Evolutionary conservation across 1,140 invertebrate species (phyloP), one percentile per base, ranked within the genome.

Genomic region (Palaemon carinicauda): DNA sequence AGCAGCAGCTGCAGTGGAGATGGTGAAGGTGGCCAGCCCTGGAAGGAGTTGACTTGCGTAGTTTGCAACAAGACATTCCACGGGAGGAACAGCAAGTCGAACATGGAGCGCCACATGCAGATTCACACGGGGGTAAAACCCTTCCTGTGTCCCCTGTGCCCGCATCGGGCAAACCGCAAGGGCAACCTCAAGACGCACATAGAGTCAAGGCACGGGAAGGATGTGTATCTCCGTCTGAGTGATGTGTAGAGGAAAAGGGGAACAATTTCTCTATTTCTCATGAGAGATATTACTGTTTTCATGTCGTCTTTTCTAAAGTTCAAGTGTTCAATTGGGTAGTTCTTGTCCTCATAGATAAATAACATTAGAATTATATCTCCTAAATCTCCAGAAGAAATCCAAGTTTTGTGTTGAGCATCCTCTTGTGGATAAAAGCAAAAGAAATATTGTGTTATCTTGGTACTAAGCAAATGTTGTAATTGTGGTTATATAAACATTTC

Each of bases 121-220:
- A 90, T 87, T 33, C 91, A 91, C 75, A 89, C 85, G 21, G 89
- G 90, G 15, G 75, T 87, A 19, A 89, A 90, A 71, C 89, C 87
- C 27, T 90, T 89, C 82, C 74, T 82, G 82, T 94, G 94, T 90
- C 93, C 93, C 21, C 74, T 89, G 17, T 94, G 93, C 90, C 81
- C 88, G 3, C 86, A 89, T 74, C 84, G 86, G 33, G 84, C 88
- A 12, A 89, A 83, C 54, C 78, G 83, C 74, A 89, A 89, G 80
- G 80, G 79, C 71, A 89, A 89, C 56, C 88, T 89, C 31, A 87
- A 87, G 74, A 83, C 82, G 0, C 88, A 88, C 81, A 81, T 88
- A 21, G 80, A 86, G 33, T 74, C 77, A 52, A 69, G 78, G 27
- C 84, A 86, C 41, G 84, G 84, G 15, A 54, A 60, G 17, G 84